phyloP scores from a whole-genome alignment of 2,888 invertebrate genomes.

The Mamestra brassicae region DNA sequence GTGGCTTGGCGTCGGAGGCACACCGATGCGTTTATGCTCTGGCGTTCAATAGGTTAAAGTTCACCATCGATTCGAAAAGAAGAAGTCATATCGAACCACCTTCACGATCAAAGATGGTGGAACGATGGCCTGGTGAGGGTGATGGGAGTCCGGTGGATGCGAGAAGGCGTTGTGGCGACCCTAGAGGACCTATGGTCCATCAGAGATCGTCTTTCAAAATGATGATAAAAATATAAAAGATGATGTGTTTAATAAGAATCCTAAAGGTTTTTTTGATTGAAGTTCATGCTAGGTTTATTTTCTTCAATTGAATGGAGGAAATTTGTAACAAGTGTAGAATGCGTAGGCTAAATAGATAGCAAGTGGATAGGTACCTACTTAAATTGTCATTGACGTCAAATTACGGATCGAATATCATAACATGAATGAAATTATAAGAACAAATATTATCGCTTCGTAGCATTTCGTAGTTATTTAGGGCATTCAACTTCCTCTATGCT shows the following conservation, averaged over 20 bases:
- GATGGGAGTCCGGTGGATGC: background rate
- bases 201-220: too few relatives aligned
- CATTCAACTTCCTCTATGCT: background rate
- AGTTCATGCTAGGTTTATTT: too few relatives aligned
- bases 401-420: slow-evolving; percentile 3
- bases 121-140: background rate
- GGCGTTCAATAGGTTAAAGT: too few relatives aligned
- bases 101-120: background rate
- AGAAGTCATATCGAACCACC: background rate
- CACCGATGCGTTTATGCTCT: too few relatives aligned
- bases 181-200: too few relatives aligned
- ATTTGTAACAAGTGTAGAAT: background rate
- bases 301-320: background rate
- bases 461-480: background rate
- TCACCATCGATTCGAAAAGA: too few relatives aligned
- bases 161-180: background rate
- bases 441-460: background rate
- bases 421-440: slow-evolving; percentile 21
- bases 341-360: too few relatives aligned
- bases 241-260: too few relatives aligned
- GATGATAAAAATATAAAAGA: too few relatives aligned
- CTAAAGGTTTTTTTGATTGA: too few relatives aligned
- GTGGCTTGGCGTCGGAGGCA: too few relatives aligned
- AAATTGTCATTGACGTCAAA: slow-evolving; percentile 21
- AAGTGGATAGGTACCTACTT: background rate